Base-by-base conservation (phyloP, 2,888 invertebrate species). In the Tipula helvola region DNA sequence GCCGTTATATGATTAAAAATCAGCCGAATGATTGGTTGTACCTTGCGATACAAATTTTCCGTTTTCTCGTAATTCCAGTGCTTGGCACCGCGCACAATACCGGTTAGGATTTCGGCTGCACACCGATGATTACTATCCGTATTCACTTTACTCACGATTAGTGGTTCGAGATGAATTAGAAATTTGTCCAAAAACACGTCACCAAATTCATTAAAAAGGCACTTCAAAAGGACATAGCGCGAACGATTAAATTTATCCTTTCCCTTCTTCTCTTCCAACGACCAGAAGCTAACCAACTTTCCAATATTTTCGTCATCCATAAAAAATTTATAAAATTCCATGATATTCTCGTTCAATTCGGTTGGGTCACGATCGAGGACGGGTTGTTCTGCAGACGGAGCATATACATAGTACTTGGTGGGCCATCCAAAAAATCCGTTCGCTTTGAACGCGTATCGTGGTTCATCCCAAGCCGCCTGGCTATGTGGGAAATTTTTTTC, bases 261-360 rank as follows among this genome's bases (percentile, higher is more conserved):
- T 36, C 96, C 96, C 89, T 97, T 97, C 90, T 96, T 96, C 89
- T 97, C 97, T 90, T 98, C 98, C 86, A 97, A 92, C 0, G 96
- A 95, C 87, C 96, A 93, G 91, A 94, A 96, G 12, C 93, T 92
- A 1, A 97, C 92, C 12, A 98, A 92, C 88, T 94, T 94, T 36
- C 94, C 93, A 0, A 98, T 92, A 90, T 95, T 96, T 0, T 92
- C 92, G 12, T 93, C 91, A 88, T 95, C 92, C 0, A 89, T 92
- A 91, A 97, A 96, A 90, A 95, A 95, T 52, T 93, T 93, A 88
- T 93, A 93, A 10, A 97, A 91, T 87, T 93, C 93, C 3, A 91
- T 91, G 89, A 97, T 96, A n/a, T 93, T 93, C 16, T 94, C 94
- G 10, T 92, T 93, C 90, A 96, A 92, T 13, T 94, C 92, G 5